phyloP scores from a whole-genome alignment of 2,113 vertebrate species.

The Ardeotis arabs region DNA sequence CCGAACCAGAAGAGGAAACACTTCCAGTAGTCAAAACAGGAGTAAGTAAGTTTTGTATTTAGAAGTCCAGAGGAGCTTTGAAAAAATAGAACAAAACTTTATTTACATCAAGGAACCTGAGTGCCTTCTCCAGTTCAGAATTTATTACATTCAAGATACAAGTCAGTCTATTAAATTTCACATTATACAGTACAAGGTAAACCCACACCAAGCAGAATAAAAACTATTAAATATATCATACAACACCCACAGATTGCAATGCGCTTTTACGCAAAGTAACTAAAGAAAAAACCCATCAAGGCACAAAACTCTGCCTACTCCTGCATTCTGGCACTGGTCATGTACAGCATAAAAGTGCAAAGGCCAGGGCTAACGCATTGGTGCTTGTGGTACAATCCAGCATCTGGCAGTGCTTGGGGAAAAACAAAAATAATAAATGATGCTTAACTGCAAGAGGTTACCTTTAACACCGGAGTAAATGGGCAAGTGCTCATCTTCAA shows the following conservation, averaged over 20 bases:
- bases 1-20: not conserved
- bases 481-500: not conserved
- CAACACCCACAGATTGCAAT: not conserved
- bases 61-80: not conserved
- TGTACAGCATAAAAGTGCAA: not conserved
- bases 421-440: not conserved
- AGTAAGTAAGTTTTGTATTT: not conserved
- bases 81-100: slow-evolving; percentile 59
- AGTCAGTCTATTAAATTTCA: not conserved
- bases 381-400: not conserved
- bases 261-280: not conserved
- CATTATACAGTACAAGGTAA: not conserved
- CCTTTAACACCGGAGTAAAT: not conserved
- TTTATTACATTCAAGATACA: slow-evolving; percentile 27
- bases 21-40: not conserved
- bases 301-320: not conserved
- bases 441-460: not conserved
- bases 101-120: slow-evolving; percentile 39
- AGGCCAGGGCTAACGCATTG: not conserved
- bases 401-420: not conserved
- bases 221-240: not conserved
- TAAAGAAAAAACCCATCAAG: not conserved
- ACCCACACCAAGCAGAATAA: not conserved
- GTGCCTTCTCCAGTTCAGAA: not conserved
- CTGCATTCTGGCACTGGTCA: not conserved